Evolutionary conservation across 2,113 vertebrate genomes (phyloP).

Genomic region (Pseudois nayaur): DNA sequence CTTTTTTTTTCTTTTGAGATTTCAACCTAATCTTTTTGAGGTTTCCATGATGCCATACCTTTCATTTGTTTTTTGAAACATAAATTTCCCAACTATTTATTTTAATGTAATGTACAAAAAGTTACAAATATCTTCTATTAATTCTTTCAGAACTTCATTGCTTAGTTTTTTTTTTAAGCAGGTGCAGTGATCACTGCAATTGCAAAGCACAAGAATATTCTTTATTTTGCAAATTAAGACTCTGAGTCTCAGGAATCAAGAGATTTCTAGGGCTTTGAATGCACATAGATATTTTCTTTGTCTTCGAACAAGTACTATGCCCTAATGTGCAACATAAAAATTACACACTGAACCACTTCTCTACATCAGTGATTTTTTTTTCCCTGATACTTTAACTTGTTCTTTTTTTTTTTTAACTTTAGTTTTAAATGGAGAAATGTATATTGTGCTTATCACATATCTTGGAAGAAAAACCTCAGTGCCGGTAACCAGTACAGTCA

Average conservation of each 20-base stretch:
- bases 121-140: not conserved
- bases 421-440: not conserved
- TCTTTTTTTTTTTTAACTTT: not conserved
- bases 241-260: not conserved
- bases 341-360: not conserved
- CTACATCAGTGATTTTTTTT: not conserved
- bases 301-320: not conserved
- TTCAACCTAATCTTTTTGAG: not conserved
- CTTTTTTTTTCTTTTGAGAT: no score
- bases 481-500: not conserved
- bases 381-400: not conserved
- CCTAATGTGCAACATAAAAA: not conserved
- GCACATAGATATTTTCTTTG: not conserved
- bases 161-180: not conserved
- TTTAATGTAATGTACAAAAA: not conserved
- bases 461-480: not conserved
- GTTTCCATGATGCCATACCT: not conserved
- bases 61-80: not conserved
- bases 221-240: not conserved
- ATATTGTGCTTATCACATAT: not conserved
- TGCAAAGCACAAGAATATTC: not conserved
- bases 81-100: not conserved
- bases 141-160: not conserved
- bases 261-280: not conserved
- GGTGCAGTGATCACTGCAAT: not conserved